phyloP scores from a whole-genome alignment of 2,113 vertebrate genomes.

The Raja brachyura region DNA sequence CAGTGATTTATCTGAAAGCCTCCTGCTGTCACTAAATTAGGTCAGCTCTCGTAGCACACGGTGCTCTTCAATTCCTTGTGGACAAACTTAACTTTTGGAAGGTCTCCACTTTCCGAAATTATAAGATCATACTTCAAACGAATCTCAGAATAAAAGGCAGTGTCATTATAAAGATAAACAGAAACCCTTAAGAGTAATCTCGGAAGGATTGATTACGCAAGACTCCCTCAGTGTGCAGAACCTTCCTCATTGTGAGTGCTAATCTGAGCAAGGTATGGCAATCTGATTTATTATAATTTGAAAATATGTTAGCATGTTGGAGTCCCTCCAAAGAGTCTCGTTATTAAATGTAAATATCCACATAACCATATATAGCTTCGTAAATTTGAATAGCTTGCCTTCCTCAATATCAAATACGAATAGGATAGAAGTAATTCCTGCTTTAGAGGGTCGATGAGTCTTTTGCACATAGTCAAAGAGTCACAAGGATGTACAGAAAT shows the following conservation, averaged over 20 bases:
- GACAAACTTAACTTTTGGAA: slow-evolving; percentile 21
- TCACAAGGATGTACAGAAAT: no score
- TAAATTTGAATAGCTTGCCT: not conserved
- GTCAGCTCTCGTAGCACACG: not conserved
- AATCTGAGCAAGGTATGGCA: not conserved
- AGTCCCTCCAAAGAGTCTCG: not conserved
- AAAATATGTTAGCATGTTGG: not conserved
- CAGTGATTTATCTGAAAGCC: slow-evolving; percentile 16
- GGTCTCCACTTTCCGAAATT: not conserved
- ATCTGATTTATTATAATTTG: not conserved
- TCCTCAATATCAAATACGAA: not conserved
- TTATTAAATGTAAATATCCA: not conserved
- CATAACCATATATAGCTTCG: not conserved
- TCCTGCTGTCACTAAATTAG: not conserved
- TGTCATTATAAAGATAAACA: not conserved
- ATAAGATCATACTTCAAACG: not conserved
- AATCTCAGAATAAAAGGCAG: not conserved
- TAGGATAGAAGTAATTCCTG: not conserved
- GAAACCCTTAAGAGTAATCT: not conserved
- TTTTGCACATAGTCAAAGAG: not conserved
- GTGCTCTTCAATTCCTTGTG: not conserved
- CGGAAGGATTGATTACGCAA: not conserved
- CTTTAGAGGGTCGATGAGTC: not conserved
- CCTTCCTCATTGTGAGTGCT: not conserved
- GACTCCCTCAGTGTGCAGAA: not conserved